Evolutionary conservation across 1,140 invertebrate species (phyloP).

Genomic region (Diorhabda sublineata): DNA sequence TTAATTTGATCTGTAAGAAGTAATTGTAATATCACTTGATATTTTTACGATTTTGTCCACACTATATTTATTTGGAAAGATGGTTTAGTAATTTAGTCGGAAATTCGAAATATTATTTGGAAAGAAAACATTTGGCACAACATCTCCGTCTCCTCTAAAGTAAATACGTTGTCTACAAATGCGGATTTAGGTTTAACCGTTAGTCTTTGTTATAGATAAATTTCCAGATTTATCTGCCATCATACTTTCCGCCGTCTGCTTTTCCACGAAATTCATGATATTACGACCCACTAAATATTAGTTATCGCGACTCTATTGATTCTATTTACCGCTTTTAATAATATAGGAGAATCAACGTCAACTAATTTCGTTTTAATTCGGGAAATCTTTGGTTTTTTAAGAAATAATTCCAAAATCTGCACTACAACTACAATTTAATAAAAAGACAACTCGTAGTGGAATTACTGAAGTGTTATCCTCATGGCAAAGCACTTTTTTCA

Average conservation of each 20-base stretch:
- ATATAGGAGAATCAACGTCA: too few relatives aligned
- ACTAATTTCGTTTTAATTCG: too few relatives aligned
- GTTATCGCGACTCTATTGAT: background rate
- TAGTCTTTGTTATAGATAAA: background rate
- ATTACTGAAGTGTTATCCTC: too few relatives aligned
- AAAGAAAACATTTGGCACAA: slow-evolving; percentile 1
- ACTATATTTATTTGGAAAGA: too few relatives aligned
- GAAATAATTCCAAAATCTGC: too few relatives aligned
- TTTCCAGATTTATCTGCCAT: slow-evolving; percentile 2
- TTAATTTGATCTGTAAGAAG: too few relatives aligned
- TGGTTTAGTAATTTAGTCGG: background rate
- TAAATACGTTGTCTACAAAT: background rate
- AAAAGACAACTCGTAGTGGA: too few relatives aligned
- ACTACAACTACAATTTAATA: too few relatives aligned
- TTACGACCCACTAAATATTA: background rate
- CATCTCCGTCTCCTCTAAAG: background rate
- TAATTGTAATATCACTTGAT: too few relatives aligned
- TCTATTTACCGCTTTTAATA: background rate
- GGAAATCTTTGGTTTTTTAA: too few relatives aligned
- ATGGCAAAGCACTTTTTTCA: too few relatives aligned
- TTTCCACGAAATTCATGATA: slow-evolving; percentile 2
- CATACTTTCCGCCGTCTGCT: background rate
- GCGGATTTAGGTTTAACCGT: background rate
- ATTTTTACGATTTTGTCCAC: too few relatives aligned
- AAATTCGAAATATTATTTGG: background rate